Evolutionary conservation across 2,888 invertebrate species (phyloP), one percentile per base, ranked within the genome.

Genomic region (Conops quadrifasciatus): DNA sequence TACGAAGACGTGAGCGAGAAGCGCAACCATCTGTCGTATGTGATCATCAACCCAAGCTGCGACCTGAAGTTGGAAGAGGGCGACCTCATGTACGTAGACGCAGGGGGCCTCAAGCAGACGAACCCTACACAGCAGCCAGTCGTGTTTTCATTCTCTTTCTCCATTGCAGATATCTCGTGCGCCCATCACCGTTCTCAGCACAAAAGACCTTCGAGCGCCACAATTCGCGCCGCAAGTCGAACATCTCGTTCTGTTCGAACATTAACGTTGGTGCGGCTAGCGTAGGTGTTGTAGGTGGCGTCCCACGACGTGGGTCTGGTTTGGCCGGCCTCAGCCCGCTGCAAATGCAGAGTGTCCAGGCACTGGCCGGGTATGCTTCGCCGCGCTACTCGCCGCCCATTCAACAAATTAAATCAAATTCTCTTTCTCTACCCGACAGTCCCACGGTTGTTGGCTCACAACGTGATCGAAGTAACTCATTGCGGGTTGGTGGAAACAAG

Each of bases 11-110:
- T 94, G 43, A 96, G 95, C 80, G 97, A 97, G 84, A 97, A 97
- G 85, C 89, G 96, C 60, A 95, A 94, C 86, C 95, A 93, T 80
- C 89, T 98, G 15, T 97, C 97, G 15, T 98, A 97, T 87, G 98
- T 98, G 76, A 97, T 98, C 81, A 97, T 98, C 84, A 98, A 98
- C 86, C 98, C 98, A 2, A 96, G 95, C 85, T 97, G 97, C 88
- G 98, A 98, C 87, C 89, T 97, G 28, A 95, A 95, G 85, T 89
- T 98, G 77, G 96, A 97, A 87, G 94, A 95, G 84, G 97, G 97
- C 68, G 98, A 98, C 87, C 93, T 98, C 72, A 94, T 98, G 93
- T 98, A 88, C 91, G 92, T 80, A 19, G 13, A 4, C 15, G 36
- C 24, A 11, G 21, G 16, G 9, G 1, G 16, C 9, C 58, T 30